Percentiles rank a stretch among this genome's conserved stretches.
Conservation (phyloP, 1,140 invertebrate genomes). For the Drosophila pectinifera region DNA sequence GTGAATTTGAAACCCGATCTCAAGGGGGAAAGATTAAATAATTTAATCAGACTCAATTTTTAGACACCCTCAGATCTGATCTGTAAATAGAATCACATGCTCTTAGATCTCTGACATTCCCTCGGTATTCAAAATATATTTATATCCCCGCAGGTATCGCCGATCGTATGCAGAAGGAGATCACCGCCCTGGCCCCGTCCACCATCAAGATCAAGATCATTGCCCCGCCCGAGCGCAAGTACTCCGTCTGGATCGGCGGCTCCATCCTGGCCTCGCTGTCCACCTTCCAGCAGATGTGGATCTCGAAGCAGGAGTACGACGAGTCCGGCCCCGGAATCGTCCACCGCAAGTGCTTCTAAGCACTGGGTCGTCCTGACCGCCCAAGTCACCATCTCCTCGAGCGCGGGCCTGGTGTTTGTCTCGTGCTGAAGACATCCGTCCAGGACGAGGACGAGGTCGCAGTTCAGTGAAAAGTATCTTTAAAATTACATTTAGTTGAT, state of each 20-base stretch:
- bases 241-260: constrained; percentile 94
- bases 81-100: neutral
- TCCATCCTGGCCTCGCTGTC: constrained; percentile 92
- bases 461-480: constrained; percentile 71
- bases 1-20: neutral
- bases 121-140: too few relatives aligned
- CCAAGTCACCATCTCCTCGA: constrained; percentile 57
- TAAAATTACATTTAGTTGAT: constrained; percentile 83
- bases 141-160: constrained; percentile 88
- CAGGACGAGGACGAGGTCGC: constrained; percentile 30
- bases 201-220: constrained; percentile 98
- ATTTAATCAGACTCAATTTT: neutral
- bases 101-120: too few relatives aligned
- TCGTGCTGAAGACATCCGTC: constrained; percentile 25
- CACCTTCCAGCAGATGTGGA: constrained; percentile 95
- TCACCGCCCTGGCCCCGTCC: constrained; percentile 93
- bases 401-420: constrained; percentile 44
- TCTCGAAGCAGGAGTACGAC: constrained; percentile 92
- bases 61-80: neutral
- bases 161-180: constrained; percentile 96
- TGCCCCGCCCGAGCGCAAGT: constrained; percentile 96
- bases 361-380: constrained; percentile 16
- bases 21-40: neutral
- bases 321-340: constrained; percentile 90
- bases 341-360: constrained; percentile 90